Evolutionary conservation across 2,888 invertebrate species (phyloP).

Genomic region (Drosophila limbata): DNA sequence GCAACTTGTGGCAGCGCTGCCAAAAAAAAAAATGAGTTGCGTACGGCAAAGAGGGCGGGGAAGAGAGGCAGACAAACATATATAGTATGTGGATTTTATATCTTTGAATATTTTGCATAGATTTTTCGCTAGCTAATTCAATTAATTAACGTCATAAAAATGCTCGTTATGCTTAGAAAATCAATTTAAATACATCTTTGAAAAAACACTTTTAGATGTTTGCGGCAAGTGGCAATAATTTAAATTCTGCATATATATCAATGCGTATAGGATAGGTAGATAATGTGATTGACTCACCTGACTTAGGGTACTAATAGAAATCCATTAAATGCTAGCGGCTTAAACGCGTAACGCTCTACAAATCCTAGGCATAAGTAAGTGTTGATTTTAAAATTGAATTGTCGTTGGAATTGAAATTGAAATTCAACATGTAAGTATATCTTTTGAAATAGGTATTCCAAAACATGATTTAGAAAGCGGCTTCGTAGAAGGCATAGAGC

Average conservation of each 20-base stretch:
- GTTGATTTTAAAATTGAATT: constrained; percentile 43
- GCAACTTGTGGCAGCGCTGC: constrained; percentile 51
- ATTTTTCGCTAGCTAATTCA: constrained; percentile 45
- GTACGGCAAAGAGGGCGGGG: not conserved
- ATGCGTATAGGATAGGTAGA: not conserved
- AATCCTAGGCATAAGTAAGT: constrained; percentile 57
- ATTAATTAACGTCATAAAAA: constrained; percentile 54
- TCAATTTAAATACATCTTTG: constrained; percentile 21
- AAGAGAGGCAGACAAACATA: not conserved
- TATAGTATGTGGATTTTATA: constrained; percentile 9
- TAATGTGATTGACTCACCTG: constrained; percentile 62
- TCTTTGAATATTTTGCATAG: constrained; percentile 13
- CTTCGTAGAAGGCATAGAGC: constrained; percentile 90
- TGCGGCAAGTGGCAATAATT: constrained; percentile 12
- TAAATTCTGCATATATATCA: not conserved
- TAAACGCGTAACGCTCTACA: constrained; percentile 71
- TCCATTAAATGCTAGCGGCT: constrained; percentile 82
- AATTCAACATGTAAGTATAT: constrained; percentile 76
- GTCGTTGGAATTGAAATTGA: constrained; percentile 69
- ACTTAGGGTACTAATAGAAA: constrained; percentile 76
- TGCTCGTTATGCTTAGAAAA: constrained; percentile 21
- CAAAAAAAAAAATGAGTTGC: constrained; percentile 42
- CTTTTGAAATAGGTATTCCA: constrained; percentile 58
- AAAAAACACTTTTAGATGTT: constrained; percentile 12
- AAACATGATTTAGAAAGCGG: constrained; percentile 82